Percentiles rank a stretch among this genome's conserved stretches.
These are phyloP conservation scores for Cylas formicarius DNA, from an alignment of 1,140 invertebrate species.

Conservation along the genomic window DNA sequence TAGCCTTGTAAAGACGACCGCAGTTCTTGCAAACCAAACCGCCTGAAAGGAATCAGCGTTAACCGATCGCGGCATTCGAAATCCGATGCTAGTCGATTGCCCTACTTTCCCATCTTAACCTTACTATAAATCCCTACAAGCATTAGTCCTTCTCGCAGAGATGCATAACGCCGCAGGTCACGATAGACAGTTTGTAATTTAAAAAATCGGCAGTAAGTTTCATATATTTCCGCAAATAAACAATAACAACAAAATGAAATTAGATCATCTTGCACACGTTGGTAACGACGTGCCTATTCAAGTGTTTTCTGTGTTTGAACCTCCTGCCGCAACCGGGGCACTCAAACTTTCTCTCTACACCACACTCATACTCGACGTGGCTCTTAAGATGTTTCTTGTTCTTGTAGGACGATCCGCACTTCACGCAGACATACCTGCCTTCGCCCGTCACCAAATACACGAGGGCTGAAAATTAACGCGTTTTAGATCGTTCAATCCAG, in stretches of 20 bases:
- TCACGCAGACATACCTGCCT: constrained; percentile 19
- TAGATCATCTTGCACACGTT: constrained; percentile 40
- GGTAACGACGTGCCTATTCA: constrained; percentile 46
- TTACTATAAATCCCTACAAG: too few species aligned
- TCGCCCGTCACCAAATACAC: constrained; percentile 19
- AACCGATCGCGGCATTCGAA: constrained; percentile 57
- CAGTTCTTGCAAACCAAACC: constrained; percentile 50
- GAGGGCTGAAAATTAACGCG: constrained; percentile 11
- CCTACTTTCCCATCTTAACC: too few species aligned
- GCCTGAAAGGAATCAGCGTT: too few species aligned
- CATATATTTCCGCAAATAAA: too few species aligned
- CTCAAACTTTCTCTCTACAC: constrained; percentile 37
- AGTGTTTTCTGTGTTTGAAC: constrained; percentile 48
- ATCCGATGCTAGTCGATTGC: too few species aligned
- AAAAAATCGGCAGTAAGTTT: too few species aligned
- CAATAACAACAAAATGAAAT: too few species aligned
- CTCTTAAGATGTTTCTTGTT: constrained; percentile 31
- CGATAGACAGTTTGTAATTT: too few species aligned
- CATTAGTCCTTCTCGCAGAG: too few species aligned
- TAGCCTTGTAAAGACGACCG: constrained; percentile 49
- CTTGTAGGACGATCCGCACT: constrained; percentile 24
- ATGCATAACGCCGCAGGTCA: too few species aligned
- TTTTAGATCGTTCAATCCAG: too few species aligned
- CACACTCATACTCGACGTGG: constrained; percentile 48
- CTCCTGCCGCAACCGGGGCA: constrained; percentile 45